phyloP scores from a whole-genome alignment of 2,797 vertebrate species.

The Rhinichthys osculus region DNA sequence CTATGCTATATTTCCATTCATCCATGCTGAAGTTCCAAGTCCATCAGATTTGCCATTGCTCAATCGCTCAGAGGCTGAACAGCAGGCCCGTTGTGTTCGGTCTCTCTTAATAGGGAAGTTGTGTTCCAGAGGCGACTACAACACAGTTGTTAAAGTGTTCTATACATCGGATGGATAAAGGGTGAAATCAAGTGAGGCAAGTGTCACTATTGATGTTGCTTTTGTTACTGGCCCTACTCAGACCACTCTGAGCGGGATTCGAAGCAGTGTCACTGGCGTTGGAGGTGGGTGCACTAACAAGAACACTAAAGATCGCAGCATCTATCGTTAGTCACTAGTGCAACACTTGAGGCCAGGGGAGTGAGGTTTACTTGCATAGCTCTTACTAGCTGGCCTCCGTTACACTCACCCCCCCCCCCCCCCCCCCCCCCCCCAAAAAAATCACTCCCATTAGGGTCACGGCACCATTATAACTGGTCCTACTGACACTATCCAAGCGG shows the following conservation, averaged over 20 bases:
- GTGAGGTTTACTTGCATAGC: not conserved
- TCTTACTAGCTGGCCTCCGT: not conserved
- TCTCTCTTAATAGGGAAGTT: constrained; percentile 65
- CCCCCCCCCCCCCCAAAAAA: no score
- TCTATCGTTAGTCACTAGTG: not conserved
- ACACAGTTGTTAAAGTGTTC: constrained; percentile 36
- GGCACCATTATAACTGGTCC: not conserved
- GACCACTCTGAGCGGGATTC: fast-evolving
- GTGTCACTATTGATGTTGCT: not conserved
- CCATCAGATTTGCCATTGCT: constrained; percentile 38
- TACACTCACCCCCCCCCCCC: not conserved
- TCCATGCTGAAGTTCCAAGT: constrained; percentile 3
- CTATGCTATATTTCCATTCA: constrained; percentile 46
- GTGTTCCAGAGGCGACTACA: constrained; percentile 60
- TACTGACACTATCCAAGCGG: fast-evolving
- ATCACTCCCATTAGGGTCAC: not conserved
- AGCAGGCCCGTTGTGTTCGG: constrained; percentile 57
- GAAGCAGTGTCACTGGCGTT: not conserved
- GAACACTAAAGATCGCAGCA: no score
- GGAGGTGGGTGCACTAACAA: no score
- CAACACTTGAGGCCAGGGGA: not conserved
- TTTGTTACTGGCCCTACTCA: not conserved
- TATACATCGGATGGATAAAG: constrained; percentile 52
- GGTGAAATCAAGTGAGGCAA: not conserved
- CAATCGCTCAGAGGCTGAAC: constrained; percentile 61